Evolutionary conservation across 2,888 invertebrate species (phyloP).

Genomic region (Onthophagus sagittarius): DNA sequence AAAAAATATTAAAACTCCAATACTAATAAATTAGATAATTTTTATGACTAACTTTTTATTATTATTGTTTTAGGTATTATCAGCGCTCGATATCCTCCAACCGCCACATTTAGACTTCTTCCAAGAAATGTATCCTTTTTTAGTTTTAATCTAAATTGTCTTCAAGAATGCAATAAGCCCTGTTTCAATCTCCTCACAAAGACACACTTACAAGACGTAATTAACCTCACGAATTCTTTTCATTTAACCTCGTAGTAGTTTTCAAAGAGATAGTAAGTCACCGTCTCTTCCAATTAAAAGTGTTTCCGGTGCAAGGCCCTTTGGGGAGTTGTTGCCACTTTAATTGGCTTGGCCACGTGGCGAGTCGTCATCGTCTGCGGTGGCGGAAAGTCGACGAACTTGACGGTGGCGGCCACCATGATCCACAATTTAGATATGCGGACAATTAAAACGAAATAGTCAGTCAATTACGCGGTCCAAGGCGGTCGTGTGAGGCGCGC

Average conservation of each 20-base stretch:
- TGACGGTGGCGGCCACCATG: not conserved
- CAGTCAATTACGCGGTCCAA: not conserved
- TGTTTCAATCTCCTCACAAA: not conserved
- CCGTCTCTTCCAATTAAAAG: not conserved
- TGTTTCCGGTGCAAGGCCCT: not conserved
- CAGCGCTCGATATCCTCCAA: constrained; percentile 96
- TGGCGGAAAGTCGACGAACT: not conserved
- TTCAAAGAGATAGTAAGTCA: not conserved
- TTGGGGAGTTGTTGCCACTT: not conserved
- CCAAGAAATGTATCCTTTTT: constrained; percentile 99
- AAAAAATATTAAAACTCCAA: no score
- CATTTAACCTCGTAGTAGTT: not conserved
- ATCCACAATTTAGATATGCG: not conserved
- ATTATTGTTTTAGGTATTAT: constrained; percentile 78
- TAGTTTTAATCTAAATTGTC: not conserved
- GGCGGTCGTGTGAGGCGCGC: not conserved
- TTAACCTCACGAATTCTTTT: not conserved
- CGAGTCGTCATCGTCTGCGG: not conserved
- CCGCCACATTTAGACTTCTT: constrained; percentile 99
- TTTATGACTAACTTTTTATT: constrained; percentile 22
- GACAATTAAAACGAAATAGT: not conserved
- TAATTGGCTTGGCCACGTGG: not conserved
- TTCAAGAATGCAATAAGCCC: not conserved
- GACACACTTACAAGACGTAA: not conserved
- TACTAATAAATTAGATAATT: not conserved